These are phyloP conservation scores for Falco punctatus DNA, from an alignment of 2,113 vertebrate genomes.

Conservation along the genomic window DNA sequence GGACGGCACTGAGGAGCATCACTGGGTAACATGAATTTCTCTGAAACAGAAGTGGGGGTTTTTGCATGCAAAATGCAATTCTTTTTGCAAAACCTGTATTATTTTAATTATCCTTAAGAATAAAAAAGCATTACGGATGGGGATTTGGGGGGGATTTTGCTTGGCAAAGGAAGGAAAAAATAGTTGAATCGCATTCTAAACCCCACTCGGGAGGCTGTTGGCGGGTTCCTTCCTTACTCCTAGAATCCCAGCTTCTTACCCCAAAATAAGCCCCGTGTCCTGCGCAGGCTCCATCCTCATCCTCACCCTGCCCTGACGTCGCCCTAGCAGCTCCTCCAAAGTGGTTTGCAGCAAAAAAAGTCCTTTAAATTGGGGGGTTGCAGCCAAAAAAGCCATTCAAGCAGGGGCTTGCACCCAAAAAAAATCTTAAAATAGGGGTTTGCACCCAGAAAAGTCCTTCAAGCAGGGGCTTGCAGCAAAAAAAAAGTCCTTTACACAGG, in stretches of 20 bases:
- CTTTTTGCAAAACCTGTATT: neutral
- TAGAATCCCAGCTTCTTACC: neutral
- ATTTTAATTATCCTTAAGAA: neutral
- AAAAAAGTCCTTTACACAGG: neutral
- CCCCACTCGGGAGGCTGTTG: fast-evolving
- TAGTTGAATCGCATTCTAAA: neutral
- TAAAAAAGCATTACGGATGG: fast-evolving
- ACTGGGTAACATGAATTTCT: fast-evolving
- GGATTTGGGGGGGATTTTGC: neutral
- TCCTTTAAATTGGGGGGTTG: neutral
- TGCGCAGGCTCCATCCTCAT: fast-evolving
- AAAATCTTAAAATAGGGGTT: neutral
- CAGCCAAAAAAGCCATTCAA: neutral
- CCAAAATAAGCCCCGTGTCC: neutral
- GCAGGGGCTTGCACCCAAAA: fast-evolving
- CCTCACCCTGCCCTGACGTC: fast-evolving
- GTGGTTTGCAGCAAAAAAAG: fast-evolving
- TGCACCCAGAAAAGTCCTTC: neutral
- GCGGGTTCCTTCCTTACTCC: neutral
- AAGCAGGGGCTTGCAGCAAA: neutral
- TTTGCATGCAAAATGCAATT: neutral
- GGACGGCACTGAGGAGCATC: neutral
- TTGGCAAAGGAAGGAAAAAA: neutral
- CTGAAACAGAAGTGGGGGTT: fast-evolving
- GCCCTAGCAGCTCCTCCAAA: neutral